Evolutionary conservation across 2,113 vertebrate species (phyloP), one percentile per base, ranked within the genome.

Genomic region (Dasypus novemcinctus): DNA sequence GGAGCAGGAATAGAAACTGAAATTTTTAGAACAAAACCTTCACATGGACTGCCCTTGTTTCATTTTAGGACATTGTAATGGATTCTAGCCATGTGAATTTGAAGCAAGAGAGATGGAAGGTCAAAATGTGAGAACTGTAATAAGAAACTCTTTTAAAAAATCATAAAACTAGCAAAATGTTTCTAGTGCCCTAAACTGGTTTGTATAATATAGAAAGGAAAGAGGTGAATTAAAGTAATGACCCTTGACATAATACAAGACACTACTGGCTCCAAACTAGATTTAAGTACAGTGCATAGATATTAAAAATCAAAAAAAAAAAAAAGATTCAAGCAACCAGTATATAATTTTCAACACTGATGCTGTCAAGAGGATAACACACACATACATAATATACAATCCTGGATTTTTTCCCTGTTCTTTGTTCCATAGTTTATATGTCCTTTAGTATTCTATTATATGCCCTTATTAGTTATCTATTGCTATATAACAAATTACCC

Each of bases 21-120:
- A 72, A 83, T 89, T 49, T 88, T 91, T 79, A 59, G 74, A 85
- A 87, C 68, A 76, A 46, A 85, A 89, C 59, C 63, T 91, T 90
- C 81, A 66, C 27, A 31, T 81, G 25, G 81, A 54, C 69, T 95
- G 80, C 93, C 90, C 87, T 84, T 80, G 46, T 93, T 97, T 95
- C 46, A 20, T 81, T 93, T 72, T 83, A 91, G 93, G 75, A 80
- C 90, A 61, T 54, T 52, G n/a, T 64, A 68, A 46, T 0, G 1
- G 49, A 68, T 94, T 74, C 92, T 59, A 54, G 61, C 89, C 59
- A 52, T 72, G 61, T 11, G 52, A 93, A 89, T 83, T 68, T 36
- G 71, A 93, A 94, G 63, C 5, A 25, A 46, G 52, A 46, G 38
- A 66, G 43, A 69, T 80, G 66, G 87, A 87, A 64, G 80, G 81